Conservation (phyloP, 2,113 vertebrate genomes). For the Odontesthes bonariensis region DNA sequence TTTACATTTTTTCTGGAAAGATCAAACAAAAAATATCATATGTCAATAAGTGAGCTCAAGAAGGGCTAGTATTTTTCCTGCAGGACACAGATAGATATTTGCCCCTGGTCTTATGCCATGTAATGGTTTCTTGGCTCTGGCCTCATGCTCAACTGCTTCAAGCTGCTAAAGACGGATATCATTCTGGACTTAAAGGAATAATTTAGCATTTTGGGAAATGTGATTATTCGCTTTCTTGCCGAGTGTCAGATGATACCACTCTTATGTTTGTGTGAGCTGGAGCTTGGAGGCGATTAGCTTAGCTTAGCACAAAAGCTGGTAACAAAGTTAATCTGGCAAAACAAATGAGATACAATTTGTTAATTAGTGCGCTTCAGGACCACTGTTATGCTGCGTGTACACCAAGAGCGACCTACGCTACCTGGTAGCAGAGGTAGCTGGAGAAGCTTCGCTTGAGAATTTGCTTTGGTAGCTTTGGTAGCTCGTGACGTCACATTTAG, state of each 20-base stretch:
- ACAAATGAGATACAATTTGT: slow-evolving; percentile 7
- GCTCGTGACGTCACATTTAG: too few relatives aligned
- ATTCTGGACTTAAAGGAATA: neutral
- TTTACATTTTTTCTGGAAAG: neutral
- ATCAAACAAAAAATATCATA: neutral
- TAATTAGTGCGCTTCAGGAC: neutral
- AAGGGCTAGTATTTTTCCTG: neutral
- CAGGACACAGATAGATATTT: neutral
- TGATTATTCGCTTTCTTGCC: neutral
- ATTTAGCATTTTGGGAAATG: neutral
- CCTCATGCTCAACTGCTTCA: slow-evolving; percentile 10
- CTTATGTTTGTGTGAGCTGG: neutral
- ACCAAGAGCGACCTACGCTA: too few relatives aligned
- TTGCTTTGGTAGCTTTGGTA: too few relatives aligned
- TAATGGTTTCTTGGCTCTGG: neutral
- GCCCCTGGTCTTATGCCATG: neutral
- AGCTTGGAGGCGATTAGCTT: slow-evolving; percentile 7
- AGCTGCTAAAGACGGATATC: slow-evolving; percentile 7
- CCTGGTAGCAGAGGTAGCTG: too few relatives aligned
- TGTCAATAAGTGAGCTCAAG: neutral
- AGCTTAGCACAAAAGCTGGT: slow-evolving; percentile 15
- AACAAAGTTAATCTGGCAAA: slow-evolving; percentile 16
- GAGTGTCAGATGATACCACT: neutral
- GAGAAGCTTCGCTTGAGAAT: too few relatives aligned
- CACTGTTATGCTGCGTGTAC: too few relatives aligned